These are phyloP conservation scores for Cyphomyrmex costatus DNA, from an alignment of 1,140 invertebrate species.

Conservation along the genomic window DNA sequence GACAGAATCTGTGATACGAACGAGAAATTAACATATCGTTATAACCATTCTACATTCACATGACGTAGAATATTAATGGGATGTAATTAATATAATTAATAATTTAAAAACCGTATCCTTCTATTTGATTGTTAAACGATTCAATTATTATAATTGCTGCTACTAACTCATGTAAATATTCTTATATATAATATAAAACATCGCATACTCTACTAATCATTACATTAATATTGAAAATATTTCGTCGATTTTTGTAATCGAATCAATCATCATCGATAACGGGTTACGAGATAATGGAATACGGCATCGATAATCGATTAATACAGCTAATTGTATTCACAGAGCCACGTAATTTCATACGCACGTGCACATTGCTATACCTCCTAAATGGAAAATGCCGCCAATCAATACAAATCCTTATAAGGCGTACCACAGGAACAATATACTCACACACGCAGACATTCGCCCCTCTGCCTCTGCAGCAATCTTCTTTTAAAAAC, in stretches of 20 bases:
- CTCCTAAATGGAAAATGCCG: background rate
- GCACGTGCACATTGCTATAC: background rate
- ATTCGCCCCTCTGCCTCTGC: background rate
- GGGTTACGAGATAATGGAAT: conserved; percentile 15
- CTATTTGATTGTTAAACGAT: background rate
- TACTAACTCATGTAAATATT: background rate
- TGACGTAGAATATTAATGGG: background rate
- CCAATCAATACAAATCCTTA: conserved; percentile 38
- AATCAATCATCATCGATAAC: background rate
- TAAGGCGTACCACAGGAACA: conserved; percentile 19
- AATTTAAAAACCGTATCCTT: background rate
- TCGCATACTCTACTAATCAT: background rate
- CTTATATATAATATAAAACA: background rate
- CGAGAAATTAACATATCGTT: conserved; percentile 10
- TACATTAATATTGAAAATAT: conserved; percentile 7
- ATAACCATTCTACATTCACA: background rate
- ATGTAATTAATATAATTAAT: background rate
- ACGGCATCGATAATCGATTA: conserved; percentile 35
- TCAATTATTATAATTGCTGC: background rate
- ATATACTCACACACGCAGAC: background rate
- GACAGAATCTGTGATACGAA: background rate
- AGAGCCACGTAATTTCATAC: background rate
- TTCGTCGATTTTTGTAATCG: background rate
- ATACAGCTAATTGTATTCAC: conserved; percentile 43
- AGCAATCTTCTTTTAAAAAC: conserved; percentile 16